phyloP scores from a whole-genome alignment of 2,888 invertebrate species.

The Holacanthella duospinosa region DNA sequence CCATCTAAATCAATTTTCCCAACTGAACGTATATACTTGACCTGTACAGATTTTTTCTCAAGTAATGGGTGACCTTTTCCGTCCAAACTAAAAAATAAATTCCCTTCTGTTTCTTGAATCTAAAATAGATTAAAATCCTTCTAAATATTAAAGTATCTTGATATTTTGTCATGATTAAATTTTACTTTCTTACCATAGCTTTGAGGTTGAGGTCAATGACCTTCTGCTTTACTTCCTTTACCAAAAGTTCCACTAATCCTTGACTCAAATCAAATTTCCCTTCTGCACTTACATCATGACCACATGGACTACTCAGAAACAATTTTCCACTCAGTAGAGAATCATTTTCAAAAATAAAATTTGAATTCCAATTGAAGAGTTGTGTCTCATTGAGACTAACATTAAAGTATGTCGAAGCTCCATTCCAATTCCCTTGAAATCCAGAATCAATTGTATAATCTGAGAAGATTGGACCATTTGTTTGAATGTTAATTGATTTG shows the following conservation, averaged over 20 bases:
- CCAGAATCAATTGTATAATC: not conserved
- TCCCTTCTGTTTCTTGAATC: not conserved
- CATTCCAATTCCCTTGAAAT: not conserved
- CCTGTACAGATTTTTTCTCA: not conserved
- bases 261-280: slow-evolving; percentile 9
- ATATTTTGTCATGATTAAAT: not conserved
- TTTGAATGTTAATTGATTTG: not conserved
- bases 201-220: slow-evolving; percentile 10
- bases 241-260: slow-evolving; percentile 6
- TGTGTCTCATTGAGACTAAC: not conserved
- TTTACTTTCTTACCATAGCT: slow-evolving; percentile 5
- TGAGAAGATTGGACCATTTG: not conserved
- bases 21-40: not conserved
- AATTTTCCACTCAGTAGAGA: not conserved
- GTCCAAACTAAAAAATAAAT: not conserved
- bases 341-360: not conserved
- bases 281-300: slow-evolving; percentile 10
- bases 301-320: slow-evolving; percentile 9
- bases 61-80: not conserved
- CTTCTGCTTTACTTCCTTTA: slow-evolving; percentile 11
- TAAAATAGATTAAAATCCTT: not conserved
- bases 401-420: not conserved
- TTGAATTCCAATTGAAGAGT: slow-evolving; percentile 13
- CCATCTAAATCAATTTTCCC: slow-evolving; percentile 8
- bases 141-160: not conserved